Evolutionary conservation across 2,888 invertebrate genomes (phyloP).

Genomic region (Bellardia bayeri): DNA sequence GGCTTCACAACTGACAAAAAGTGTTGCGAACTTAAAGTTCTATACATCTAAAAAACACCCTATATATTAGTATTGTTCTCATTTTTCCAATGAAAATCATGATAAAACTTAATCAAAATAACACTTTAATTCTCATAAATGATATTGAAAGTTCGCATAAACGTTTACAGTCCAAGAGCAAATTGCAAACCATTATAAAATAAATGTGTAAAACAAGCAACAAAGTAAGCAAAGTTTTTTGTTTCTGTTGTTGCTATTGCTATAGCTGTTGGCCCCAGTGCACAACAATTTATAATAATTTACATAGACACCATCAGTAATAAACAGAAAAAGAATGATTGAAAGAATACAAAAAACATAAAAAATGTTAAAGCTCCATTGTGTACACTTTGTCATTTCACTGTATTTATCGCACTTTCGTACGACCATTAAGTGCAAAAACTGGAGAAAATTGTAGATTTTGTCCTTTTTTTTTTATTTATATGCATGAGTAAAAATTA

Average conservation of each 20-base stretch:
- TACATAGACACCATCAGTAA: slow-evolving; percentile 13
- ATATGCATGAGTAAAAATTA: slow-evolving; percentile 27
- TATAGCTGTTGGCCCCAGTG: slow-evolving; percentile 6
- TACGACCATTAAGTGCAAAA: background rate
- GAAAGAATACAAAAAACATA: background rate
- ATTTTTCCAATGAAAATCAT: background rate
- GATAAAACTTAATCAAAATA: background rate
- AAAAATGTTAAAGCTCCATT: background rate
- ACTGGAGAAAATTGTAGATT: background rate
- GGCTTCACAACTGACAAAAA: too few relatives aligned
- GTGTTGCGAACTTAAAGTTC: too few relatives aligned
- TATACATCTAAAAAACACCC: too few relatives aligned
- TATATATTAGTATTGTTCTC: too few relatives aligned
- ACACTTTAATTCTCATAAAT: background rate
- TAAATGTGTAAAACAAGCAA: background rate
- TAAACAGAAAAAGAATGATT: background rate
- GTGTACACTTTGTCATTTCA: slow-evolving; percentile 25
- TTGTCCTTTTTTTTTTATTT: slow-evolving; percentile 27
- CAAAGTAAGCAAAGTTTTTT: background rate
- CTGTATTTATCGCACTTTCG: slow-evolving; percentile 20
- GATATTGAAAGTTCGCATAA: background rate
- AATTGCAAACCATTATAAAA: slow-evolving; percentile 2
- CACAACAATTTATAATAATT: slow-evolving; percentile 47
- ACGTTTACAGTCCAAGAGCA: background rate
- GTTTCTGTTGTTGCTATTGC: too few relatives aligned